phyloP scores from a whole-genome alignment of 2,888 invertebrate genomes.

The Agriopis aurantiaria region DNA sequence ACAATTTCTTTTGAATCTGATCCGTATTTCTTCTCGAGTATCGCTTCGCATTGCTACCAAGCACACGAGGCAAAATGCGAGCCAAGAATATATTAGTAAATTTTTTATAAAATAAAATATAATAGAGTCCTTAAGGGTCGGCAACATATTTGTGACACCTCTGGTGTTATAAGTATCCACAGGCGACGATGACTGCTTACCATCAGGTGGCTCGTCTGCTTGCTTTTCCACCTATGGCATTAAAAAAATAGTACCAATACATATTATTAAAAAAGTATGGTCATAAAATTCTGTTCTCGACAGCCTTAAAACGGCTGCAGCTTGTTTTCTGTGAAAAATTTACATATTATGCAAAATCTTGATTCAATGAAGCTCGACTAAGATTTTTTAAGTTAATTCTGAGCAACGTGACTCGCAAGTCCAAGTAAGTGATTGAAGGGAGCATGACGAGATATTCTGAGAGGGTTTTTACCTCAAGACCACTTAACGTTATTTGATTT shows the following conservation, averaged over 20 bases:
- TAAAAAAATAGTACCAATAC: background rate
- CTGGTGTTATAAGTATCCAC: no score
- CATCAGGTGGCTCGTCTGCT: no score
- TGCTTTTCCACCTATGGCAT: no score
- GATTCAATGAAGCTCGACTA: conserved; percentile 25
- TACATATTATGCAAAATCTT: conserved; percentile 29
- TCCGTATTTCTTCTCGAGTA: no score
- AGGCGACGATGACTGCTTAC: no score
- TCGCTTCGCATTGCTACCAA: no score
- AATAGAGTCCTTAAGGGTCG: no score
- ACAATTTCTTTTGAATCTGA: no score
- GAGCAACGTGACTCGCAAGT: conserved; percentile 22
- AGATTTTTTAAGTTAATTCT: conserved; percentile 27
- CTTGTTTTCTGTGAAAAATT: conserved; percentile 21
- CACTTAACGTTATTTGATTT: conserved; percentile 19
- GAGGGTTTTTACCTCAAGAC: conserved; percentile 6
- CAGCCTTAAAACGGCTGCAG: conserved; percentile 15
- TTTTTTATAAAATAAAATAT: no score
- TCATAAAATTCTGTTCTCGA: background rate
- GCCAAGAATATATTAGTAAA: background rate
- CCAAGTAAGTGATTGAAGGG: conserved; percentile 21
- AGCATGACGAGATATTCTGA: conserved; percentile 1
- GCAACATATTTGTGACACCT: no score
- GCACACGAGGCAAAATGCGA: no score
- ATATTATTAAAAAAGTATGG: background rate